These are phyloP conservation scores for Diacarnus erythraeanus DNA, from an alignment of 37 sponge, comb jelly and placozoan species.

Conservation along the genomic window DNA sequence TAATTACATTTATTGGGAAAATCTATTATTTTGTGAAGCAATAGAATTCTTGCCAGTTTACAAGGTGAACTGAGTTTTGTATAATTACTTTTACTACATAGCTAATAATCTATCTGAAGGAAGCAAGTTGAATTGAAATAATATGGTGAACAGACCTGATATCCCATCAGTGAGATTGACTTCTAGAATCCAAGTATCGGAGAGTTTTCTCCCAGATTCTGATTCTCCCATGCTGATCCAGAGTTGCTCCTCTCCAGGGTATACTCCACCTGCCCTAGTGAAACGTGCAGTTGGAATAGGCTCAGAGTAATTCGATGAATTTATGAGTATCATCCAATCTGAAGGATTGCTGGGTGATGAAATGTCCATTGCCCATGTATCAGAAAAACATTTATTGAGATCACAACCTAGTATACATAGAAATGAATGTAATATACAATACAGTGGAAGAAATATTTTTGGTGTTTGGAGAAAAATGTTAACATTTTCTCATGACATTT, in stretches of 20 bases:
- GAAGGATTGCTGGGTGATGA: neutral
- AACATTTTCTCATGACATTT: neutral
- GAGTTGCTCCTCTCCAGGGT: constrained; percentile 6
- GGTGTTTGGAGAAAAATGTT: too few relatives aligned
- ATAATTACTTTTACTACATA: too few relatives aligned
- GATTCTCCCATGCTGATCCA: constrained; percentile 58
- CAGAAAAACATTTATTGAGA: constrained; percentile 4
- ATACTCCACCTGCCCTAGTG: constrained; percentile 27
- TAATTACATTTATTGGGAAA: too few relatives aligned
- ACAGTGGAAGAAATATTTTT: too few relatives aligned
- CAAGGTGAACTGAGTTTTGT: too few relatives aligned
- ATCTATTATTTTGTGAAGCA: too few relatives aligned
- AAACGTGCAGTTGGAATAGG: constrained; percentile 3
- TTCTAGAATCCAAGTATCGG: constrained; percentile 46
- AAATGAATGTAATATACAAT: neutral
- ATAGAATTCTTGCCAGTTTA: too few relatives aligned
- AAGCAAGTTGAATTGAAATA: too few relatives aligned
- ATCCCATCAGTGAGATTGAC: neutral
- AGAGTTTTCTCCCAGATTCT: constrained; percentile 10
- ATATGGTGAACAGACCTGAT: too few relatives aligned
- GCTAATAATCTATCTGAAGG: too few relatives aligned
- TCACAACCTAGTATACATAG: constrained; percentile 12
- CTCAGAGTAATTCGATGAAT: neutral
- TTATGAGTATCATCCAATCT: neutral
- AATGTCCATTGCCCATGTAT: constrained; percentile 41